Base-by-base conservation (phyloP, 2,797 vertebrate genomes). In the Sebastes iracundus region DNA sequence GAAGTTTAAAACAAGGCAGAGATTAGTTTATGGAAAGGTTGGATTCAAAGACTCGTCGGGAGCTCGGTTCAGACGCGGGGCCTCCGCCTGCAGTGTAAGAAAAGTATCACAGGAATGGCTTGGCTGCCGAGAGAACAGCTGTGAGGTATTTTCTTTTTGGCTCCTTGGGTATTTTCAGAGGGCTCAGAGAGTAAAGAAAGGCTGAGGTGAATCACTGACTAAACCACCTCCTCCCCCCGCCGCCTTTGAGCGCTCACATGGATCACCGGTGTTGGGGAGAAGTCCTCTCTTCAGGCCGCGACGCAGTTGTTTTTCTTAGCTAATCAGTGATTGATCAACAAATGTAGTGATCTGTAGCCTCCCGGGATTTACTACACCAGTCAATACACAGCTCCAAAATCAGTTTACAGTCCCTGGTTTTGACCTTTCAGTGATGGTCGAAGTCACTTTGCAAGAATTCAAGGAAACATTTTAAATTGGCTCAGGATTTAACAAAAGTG, bases 91-190 rank as follows among this genome's bases (percentile, higher is more conserved):
- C 42, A 46, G 42, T 67, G 75, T 58, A 77, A 82, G 83, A 64
- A 66, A 83, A 81, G 84, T n/a, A 89, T 83, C 82, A 61, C 78
- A 86, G 79, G 88, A 93, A 90, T 84, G 85, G 79, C 80, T 81
- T 71, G 88, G 80, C 84, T 85, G 83, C 86, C 76, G 60, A 84
- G 77, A 23, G 86, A 92, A 92, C 94, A 95, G 94, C 93, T 95
- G 94, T 90, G 92, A 91, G 91, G 88, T 93, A 90, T 94, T 95
- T 95, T 93, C 92, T 92, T 92, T 94, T 90, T 89, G 93, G 90
- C 91, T 93, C 77, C 88, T 90, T 88, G 82, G 90, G 85, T 92
- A 93, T 93, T 93, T 93, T 84, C 82, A 90, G 86, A 84, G 79
- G 76, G 77, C 75, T 87, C 69, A 61, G 76, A 75, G 87, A 86